phyloP scores from a whole-genome alignment of 2,797 vertebrate genomes.

The Takifugu rubripes region DNA sequence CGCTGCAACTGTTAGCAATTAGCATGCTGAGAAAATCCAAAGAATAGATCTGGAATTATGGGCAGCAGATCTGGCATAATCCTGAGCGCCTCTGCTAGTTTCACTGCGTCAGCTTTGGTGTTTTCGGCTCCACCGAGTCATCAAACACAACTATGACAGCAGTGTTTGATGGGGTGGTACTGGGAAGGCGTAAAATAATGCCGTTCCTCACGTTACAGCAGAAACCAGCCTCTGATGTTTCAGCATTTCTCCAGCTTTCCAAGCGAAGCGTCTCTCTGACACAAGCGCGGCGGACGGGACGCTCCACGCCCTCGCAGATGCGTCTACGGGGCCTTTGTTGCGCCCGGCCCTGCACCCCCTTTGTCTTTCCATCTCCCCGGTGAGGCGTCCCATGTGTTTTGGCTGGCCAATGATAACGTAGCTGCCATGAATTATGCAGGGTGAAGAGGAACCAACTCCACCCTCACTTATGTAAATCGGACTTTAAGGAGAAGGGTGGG shows the following conservation, averaged over 20 bases:
- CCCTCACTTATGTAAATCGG: slow-evolving; percentile 72
- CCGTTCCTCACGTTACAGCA: background rate
- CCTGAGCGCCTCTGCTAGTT: too few species aligned
- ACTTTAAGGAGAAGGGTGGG: slow-evolving; percentile 37
- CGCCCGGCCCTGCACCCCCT: slow-evolving; percentile 48
- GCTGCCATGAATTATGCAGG: slow-evolving; percentile 80
- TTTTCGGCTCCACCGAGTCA: too few species aligned
- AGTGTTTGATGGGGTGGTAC: background rate
- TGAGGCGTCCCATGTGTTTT: slow-evolving; percentile 66
- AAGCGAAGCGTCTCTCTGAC: slow-evolving; percentile 57
- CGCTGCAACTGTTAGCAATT: too few species aligned
- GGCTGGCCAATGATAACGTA: slow-evolving; percentile 74
- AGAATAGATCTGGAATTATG: too few species aligned
- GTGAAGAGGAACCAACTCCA: slow-evolving; percentile 37
- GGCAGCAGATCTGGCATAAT: too few species aligned
- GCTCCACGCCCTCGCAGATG: slow-evolving; percentile 57
- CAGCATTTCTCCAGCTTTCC: too few species aligned
- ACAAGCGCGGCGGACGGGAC: slow-evolving; percentile 34
- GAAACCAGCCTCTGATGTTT: background rate
- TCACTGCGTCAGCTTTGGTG: too few species aligned
- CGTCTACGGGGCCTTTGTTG: slow-evolving; percentile 57
- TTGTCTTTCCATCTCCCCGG: slow-evolving; percentile 74
- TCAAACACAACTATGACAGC: too few species aligned
- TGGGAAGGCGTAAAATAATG: background rate
- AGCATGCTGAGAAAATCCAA: too few species aligned